A percentile compares a stretch with the other conserved stretches of the same genome.
phyloP scores from a whole-genome alignment of 2,797 vertebrate species.

The Mormyrus hasselquistii region DNA sequence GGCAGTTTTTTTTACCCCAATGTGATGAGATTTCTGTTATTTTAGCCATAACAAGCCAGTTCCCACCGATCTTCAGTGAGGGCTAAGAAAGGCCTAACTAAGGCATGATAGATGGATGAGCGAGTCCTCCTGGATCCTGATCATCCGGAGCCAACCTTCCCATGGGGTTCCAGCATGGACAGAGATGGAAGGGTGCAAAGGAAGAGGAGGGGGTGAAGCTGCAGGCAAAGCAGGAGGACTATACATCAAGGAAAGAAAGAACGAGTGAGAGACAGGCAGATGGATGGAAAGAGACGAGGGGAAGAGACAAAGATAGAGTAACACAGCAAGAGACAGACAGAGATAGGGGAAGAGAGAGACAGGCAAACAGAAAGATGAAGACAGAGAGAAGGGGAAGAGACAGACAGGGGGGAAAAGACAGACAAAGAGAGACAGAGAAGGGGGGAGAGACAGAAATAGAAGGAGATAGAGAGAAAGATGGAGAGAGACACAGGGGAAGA shows the following conservation, averaged over 20 bases:
- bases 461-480: not conserved
- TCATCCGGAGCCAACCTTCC: not conserved
- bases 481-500: not conserved
- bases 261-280: not conserved
- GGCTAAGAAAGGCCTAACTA: constrained; percentile 13
- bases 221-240: not conserved
- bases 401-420: not conserved
- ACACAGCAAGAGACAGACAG: not conserved
- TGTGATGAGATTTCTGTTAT: not conserved
- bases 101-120: not conserved
- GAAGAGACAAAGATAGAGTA: not conserved
- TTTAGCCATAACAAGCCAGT: constrained; percentile 23
- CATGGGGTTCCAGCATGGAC: not conserved
- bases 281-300: not conserved
- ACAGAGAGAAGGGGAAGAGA: not conserved
- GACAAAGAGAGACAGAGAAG: not conserved
- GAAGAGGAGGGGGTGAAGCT: not conserved
- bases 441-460: not conserved
- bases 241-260: not conserved
- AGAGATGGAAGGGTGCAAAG: not conserved
- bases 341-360: not conserved
- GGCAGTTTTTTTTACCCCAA: constrained; percentile 38
- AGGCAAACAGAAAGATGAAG: not conserved
- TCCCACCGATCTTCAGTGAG: constrained; percentile 32
- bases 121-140: too few species aligned